Conservation (phyloP, 2,113 vertebrate species). For the Emydocephalus ijimae region DNA sequence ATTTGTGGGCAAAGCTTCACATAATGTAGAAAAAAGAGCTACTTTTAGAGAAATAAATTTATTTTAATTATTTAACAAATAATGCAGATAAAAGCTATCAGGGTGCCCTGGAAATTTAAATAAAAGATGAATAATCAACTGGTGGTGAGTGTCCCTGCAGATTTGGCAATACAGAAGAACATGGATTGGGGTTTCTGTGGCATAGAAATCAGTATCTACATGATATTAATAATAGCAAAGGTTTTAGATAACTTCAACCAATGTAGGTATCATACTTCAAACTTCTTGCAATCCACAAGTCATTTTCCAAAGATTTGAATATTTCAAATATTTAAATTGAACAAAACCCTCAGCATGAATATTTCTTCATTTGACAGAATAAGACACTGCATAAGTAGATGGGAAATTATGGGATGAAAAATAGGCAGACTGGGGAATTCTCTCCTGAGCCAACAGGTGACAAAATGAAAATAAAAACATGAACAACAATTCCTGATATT, state of each 20-base stretch:
- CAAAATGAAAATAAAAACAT: not conserved
- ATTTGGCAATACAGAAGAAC: not conserved
- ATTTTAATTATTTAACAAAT: not conserved
- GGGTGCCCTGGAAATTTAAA: not conserved
- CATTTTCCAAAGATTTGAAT: not conserved
- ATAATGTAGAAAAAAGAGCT: not conserved
- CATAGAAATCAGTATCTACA: not conserved
- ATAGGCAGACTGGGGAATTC: not conserved
- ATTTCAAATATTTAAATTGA: not conserved
- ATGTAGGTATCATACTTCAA: not conserved
- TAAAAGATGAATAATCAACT: not conserved
- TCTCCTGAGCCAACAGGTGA: not conserved
- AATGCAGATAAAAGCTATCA: not conserved
- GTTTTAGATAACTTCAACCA: not conserved
- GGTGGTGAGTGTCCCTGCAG: not conserved
- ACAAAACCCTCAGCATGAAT: not conserved
- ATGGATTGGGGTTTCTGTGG: not conserved
- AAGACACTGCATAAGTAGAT: not conserved
- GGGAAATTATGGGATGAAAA: not conserved
- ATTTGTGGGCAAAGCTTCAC: not conserved
- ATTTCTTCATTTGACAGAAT: not conserved
- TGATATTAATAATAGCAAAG: constrained; percentile 2
- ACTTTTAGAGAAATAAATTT: not conserved
- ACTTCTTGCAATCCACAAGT: not conserved
- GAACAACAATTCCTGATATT: not conserved